Conservation (phyloP, 2,113 vertebrate species). For the Mobula hypostoma region DNA sequence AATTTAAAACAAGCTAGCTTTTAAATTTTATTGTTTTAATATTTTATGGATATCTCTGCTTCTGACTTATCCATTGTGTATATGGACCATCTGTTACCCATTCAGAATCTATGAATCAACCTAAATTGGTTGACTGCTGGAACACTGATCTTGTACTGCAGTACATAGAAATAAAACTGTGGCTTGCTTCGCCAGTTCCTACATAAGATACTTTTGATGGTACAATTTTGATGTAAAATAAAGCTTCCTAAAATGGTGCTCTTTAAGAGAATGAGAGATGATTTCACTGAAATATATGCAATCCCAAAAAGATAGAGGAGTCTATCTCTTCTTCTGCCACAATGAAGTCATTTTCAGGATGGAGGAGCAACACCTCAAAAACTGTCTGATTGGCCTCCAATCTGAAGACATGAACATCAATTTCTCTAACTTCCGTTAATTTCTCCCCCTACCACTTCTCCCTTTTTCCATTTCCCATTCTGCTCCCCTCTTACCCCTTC, state of each 20-base stretch:
- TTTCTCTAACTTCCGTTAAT: no score
- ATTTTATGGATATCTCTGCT: constrained; percentile 20
- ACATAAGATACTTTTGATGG: not conserved
- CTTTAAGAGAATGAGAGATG: not conserved
- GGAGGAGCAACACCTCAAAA: no score
- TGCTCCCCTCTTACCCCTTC: no score
- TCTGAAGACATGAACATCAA: no score
- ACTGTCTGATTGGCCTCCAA: no score
- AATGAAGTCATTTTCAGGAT: no score
- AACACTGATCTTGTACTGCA: constrained; percentile 14
- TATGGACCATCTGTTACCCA: constrained; percentile 32
- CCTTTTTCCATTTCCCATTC: no score
- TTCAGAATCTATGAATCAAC: constrained; percentile 30
- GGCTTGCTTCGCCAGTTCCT: not conserved
- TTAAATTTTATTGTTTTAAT: constrained; percentile 20
- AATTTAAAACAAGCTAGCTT: constrained; percentile 7
- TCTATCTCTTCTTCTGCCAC: no score
- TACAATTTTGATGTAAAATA: not conserved
- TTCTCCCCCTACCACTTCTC: no score
- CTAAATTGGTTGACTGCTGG: not conserved
- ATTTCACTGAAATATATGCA: not conserved
- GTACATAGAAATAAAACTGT: constrained; percentile 15
- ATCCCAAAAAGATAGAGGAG: no score
- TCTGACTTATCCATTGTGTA: not conserved
- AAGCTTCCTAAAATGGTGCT: not conserved